A percentile compares a stretch with the other conserved stretches of the same genome.
These are phyloP conservation scores for Xanthorhoe spadicearia DNA, from an alignment of 2,888 invertebrate species.

Conservation along the genomic window DNA sequence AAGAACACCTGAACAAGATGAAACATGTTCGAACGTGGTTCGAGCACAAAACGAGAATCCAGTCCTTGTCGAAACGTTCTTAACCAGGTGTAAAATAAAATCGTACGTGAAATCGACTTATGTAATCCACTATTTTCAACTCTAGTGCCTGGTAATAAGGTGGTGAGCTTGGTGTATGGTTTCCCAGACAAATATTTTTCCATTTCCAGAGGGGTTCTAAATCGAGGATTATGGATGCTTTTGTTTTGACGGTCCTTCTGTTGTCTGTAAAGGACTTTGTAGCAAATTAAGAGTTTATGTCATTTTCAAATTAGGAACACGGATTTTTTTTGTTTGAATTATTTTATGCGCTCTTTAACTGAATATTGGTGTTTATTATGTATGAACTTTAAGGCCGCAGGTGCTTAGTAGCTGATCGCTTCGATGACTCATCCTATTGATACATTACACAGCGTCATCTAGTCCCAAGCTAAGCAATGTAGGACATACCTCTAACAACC, in stretches of 20 bases:
- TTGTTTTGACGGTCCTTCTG: slow-evolving; percentile 50
- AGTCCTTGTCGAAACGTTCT: slow-evolving; percentile 52
- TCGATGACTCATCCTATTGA: too few species aligned
- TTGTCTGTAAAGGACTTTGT: slow-evolving; percentile 22
- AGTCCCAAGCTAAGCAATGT: too few species aligned
- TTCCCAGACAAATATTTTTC: slow-evolving; percentile 82
- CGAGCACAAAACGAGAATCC: slow-evolving; percentile 46
- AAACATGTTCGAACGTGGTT: slow-evolving; percentile 54
- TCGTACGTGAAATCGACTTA: slow-evolving; percentile 53
- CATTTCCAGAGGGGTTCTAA: slow-evolving; percentile 72
- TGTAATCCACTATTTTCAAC: slow-evolving; percentile 25
- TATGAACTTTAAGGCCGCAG: too few species aligned
- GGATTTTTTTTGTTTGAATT: not conserved
- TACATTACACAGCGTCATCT: too few species aligned
- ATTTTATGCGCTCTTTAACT: not conserved
- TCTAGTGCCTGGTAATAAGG: slow-evolving; percentile 17
- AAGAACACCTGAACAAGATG: slow-evolving; percentile 42
- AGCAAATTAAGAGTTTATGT: slow-evolving; percentile 17
- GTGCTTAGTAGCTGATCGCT: too few species aligned
- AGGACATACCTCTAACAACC: too few species aligned
- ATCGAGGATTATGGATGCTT: slow-evolving; percentile 70
- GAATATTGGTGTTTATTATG: too few species aligned
- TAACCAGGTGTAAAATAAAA: slow-evolving; percentile 65
- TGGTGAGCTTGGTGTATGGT: slow-evolving; percentile 34
- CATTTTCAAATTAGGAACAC: not conserved